A percentile compares a stretch with the other conserved stretches of the same genome.
Conservation (phyloP, 2,113 vertebrate genomes). For the Sturnus vulgaris region DNA sequence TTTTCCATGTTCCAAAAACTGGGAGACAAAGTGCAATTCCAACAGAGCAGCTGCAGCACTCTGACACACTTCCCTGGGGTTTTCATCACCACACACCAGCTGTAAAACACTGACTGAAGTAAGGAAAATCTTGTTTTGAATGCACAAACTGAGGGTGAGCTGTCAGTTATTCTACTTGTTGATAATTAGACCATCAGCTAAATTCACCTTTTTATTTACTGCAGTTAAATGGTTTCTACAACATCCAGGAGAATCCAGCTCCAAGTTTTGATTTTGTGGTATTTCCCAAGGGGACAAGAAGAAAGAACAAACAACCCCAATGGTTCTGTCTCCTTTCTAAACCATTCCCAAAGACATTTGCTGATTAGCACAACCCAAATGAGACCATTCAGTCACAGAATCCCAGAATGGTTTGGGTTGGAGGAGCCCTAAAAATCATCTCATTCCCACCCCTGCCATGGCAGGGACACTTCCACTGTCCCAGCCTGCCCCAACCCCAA, state of each 20-base stretch:
- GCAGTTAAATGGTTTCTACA: not conserved
- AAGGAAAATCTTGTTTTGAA: not conserved
- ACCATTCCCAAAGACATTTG: not conserved
- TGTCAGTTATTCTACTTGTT: not conserved
- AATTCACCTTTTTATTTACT: not conserved
- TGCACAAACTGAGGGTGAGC: not conserved
- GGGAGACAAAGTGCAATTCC: not conserved
- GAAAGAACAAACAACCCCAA: not conserved
- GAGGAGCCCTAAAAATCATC: accelerated
- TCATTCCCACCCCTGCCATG: accelerated
- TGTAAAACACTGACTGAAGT: not conserved
- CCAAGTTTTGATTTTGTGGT: not conserved
- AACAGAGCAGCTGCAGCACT: not conserved
- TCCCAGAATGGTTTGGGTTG: not conserved
- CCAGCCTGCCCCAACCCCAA: not conserved
- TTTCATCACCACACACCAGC: not conserved
- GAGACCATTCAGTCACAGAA: not conserved
- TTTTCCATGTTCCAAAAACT: not conserved
- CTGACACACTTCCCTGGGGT: not conserved
- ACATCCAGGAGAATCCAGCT: not conserved
- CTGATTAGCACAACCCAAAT: not conserved
- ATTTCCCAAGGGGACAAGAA: not conserved
- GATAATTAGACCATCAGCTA: not conserved
- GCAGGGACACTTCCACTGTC: not conserved
- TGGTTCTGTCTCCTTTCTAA: not conserved